Evolutionary conservation across 2,888 invertebrate genomes (phyloP).

Genomic region (Miltochrista miniata): DNA sequence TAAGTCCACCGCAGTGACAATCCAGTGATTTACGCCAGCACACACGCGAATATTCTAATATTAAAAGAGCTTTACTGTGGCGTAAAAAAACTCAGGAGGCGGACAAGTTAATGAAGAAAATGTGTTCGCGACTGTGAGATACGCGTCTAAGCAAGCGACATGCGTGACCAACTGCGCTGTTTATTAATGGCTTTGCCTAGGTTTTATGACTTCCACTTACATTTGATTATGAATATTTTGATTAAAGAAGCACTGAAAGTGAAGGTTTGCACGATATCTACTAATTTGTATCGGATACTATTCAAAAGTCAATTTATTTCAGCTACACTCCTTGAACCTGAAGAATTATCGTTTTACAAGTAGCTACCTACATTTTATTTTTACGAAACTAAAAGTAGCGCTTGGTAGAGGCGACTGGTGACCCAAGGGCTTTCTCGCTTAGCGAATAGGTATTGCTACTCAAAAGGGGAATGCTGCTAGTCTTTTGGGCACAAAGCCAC

Average conservation of each 20-base stretch:
- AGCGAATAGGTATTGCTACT: too few species aligned
- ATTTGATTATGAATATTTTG: conserved; percentile 39
- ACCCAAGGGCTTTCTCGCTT: too few species aligned
- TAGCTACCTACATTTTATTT: too few species aligned
- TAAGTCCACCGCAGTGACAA: conserved; percentile 82
- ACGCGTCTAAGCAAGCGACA: conserved; percentile 50
- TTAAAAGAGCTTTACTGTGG: conserved; percentile 69
- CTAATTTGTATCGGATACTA: too few species aligned
- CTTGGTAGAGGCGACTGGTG: too few species aligned
- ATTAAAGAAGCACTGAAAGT: conserved; percentile 15
- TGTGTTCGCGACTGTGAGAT: conserved; percentile 65
- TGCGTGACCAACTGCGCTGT: conserved; percentile 56
- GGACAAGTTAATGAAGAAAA: conserved; percentile 79
- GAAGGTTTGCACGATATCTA: conserved; percentile 3
- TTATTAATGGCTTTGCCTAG: conserved; percentile 48
- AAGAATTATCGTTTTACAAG: too few species aligned
- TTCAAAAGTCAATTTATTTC: too few species aligned
- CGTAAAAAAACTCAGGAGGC: conserved; percentile 65
- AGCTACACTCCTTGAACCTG: too few species aligned
- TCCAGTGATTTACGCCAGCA: conserved; percentile 81
- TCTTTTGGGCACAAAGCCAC: too few species aligned
- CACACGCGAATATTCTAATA: conserved; percentile 81
- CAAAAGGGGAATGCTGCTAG: too few species aligned
- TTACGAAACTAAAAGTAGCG: too few species aligned
- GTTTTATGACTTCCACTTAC: conserved; percentile 32